Evolutionary conservation across 2,113 vertebrate genomes (phyloP), one percentile per base, ranked within the genome.

Genomic region (Dendropsophus ebraccatus): DNA sequence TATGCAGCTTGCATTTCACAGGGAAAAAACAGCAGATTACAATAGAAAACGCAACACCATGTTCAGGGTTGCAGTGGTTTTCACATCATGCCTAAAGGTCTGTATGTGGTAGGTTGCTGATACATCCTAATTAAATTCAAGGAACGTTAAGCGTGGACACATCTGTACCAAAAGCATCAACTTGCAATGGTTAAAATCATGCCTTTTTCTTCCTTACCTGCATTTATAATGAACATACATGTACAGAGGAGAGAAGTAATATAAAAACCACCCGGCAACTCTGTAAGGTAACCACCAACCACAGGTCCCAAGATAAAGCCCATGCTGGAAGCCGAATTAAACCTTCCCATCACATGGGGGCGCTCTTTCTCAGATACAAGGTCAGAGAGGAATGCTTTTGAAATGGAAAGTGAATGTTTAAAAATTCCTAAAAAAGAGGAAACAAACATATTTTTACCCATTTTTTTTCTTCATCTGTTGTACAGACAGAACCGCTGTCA

Each of bases 281-380:
- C 97, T 0, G 95, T 95, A 73, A 99, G 96, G 91, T 96, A 98
- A 17, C 97, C 97, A 0, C 97, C 97, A 10, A 99, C 94, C 85
- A 97, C 81, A 0, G 98, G 98, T 1, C 98, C 97, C 90, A 99
- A 88, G 87, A 98, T 99, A 93, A 99, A 99, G 84, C 98, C 98
- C 45, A 97, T 91, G 0, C 95, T 93, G 0, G 97, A 98, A 17
- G 96, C 97, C 25, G 96, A 96, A 45, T 97, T 99, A 86, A 99
- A 98, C 72, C 93, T 94, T 23, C 97, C 98, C 91, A 99, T 96
- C 32, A 96, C 96, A 10, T 97, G 93, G 0, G 97, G 97, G 67
- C 97, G 96, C 50, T 98, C 96, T 56, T 92, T 90, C 88, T 97
- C 96, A 0, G 92, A 90, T 89, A 98, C 96, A 91, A 99, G 88